Conservation (phyloP, 2,797 vertebrate genomes). For the Bradypodion pumilum region DNA sequence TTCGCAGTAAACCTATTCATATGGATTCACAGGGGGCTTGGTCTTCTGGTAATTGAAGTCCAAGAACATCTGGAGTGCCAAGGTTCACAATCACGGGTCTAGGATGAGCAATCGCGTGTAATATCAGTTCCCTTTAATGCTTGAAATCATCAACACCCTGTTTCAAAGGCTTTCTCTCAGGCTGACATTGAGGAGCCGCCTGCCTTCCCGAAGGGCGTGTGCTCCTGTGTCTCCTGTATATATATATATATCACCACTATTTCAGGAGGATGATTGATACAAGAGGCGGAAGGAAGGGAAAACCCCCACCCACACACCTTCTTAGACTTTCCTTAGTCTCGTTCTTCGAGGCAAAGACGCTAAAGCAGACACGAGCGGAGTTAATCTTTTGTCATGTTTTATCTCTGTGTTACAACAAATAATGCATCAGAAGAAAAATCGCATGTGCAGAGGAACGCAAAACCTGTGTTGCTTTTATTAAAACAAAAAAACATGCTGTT, state of each 20-base stretch:
- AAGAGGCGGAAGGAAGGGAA: background rate
- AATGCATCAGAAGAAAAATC: slow-evolving; percentile 1
- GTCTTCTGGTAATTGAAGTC: too few species aligned
- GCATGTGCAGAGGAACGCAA: background rate
- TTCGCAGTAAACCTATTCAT: too few species aligned
- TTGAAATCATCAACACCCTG: slow-evolving; percentile 2
- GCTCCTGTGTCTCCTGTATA: background rate
- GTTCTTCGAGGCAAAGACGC: background rate
- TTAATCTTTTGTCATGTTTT: slow-evolving; percentile 17
- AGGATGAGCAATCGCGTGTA: background rate
- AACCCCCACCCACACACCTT: too few species aligned
- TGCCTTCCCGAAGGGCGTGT: background rate
- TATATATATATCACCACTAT: background rate
- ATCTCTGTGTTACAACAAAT: slow-evolving; percentile 16
- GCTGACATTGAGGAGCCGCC: slow-evolving; percentile 18
- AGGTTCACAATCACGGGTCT: too few species aligned
- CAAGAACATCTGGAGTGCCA: too few species aligned
- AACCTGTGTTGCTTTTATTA: too few species aligned
- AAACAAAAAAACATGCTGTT: too few species aligned
- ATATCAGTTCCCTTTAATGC: background rate
- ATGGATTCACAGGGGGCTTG: too few species aligned
- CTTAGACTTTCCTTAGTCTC: background rate
- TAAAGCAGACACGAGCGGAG: background rate
- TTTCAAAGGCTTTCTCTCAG: slow-evolving; percentile 1
- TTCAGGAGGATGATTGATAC: background rate